Evolutionary conservation across 2,888 invertebrate genomes (phyloP).

Genomic region (Drosophila infuscata): DNA sequence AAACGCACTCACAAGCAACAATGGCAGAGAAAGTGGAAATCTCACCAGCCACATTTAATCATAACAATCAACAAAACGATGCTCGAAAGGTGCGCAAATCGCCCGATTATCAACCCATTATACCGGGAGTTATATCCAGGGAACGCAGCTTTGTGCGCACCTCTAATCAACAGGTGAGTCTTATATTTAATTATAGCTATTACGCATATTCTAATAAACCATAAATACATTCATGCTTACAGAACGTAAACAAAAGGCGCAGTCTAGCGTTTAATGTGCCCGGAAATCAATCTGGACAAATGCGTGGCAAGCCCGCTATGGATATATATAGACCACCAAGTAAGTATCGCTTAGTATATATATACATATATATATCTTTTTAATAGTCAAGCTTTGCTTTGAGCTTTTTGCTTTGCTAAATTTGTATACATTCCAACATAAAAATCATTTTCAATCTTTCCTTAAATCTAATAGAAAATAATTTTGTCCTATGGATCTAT

Average conservation of each 20-base stretch:
- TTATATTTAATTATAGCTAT: neutral
- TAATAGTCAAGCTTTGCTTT: slow-evolving; percentile 21
- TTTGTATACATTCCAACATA: neutral
- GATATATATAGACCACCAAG: slow-evolving; percentile 96
- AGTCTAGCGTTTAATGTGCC: slow-evolving; percentile 89
- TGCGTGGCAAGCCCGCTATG: slow-evolving; percentile 91
- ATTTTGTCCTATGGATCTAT: neutral
- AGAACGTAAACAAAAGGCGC: slow-evolving; percentile 89
- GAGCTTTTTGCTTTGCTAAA: slow-evolving; percentile 10
- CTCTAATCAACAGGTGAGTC: slow-evolving; percentile 86
- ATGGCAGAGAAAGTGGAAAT: slow-evolving; percentile 85
- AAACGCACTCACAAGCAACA: slow-evolving; percentile 33
- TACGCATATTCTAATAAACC: neutral
- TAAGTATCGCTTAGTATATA: slow-evolving; percentile 84
- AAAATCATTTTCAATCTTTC: neutral
- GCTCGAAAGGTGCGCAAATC: slow-evolving; percentile 83
- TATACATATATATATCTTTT: neutral
- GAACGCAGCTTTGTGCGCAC: slow-evolving; percentile 90
- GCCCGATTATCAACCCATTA: slow-evolving; percentile 82
- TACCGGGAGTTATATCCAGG: slow-evolving; percentile 87
- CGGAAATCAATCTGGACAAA: slow-evolving; percentile 83
- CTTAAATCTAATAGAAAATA: neutral
- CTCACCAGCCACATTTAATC: slow-evolving; percentile 66
- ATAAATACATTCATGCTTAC: slow-evolving; percentile 3
- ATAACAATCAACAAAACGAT: slow-evolving; percentile 74